Percentiles rank a stretch among this genome's conserved stretches.
Evolutionary conservation across 2,888 invertebrate species (phyloP).

Genomic region (Petrolisthes manimaculis): DNA sequence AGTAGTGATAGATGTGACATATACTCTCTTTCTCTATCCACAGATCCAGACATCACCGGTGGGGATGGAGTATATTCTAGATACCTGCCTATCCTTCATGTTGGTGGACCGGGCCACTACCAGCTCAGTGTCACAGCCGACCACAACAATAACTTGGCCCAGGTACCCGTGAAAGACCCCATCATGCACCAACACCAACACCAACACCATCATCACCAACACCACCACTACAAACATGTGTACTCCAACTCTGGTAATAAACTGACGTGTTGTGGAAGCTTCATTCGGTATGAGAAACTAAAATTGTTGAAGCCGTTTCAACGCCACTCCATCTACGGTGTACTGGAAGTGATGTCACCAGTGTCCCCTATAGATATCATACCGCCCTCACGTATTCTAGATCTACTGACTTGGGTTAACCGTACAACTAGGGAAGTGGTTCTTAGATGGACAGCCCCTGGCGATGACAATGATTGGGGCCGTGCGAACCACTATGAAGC

Average conservation of each 20-base stretch:
- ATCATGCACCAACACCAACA: constrained; percentile 38
- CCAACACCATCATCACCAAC: no score
- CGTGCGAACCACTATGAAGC: constrained; percentile 62
- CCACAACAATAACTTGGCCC: constrained; percentile 60
- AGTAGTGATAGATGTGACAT: neutral
- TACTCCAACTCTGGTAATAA: constrained; percentile 46
- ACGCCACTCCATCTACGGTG: constrained; percentile 54
- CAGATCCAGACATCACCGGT: constrained; percentile 77
- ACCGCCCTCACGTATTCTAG: constrained; percentile 74
- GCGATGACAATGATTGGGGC: constrained; percentile 69
- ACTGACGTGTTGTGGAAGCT: constrained; percentile 68
- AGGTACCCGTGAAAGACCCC: constrained; percentile 57
- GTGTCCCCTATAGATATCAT: constrained; percentile 43
- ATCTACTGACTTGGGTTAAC: constrained; percentile 73
- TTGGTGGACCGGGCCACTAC: constrained; percentile 60
- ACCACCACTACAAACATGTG: constrained; percentile 2
- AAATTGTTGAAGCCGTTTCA: constrained; percentile 61
- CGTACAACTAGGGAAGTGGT: constrained; percentile 72
- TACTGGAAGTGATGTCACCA: constrained; percentile 54
- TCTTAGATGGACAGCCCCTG: constrained; percentile 76
- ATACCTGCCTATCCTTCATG: constrained; percentile 71
- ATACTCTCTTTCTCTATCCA: neutral
- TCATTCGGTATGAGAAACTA: constrained; percentile 55
- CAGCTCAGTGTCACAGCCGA: constrained; percentile 61
- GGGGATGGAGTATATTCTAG: constrained; percentile 79